Evolutionary conservation across 1,140 invertebrate species (phyloP).

Genomic region (Lethocerus indicus): DNA sequence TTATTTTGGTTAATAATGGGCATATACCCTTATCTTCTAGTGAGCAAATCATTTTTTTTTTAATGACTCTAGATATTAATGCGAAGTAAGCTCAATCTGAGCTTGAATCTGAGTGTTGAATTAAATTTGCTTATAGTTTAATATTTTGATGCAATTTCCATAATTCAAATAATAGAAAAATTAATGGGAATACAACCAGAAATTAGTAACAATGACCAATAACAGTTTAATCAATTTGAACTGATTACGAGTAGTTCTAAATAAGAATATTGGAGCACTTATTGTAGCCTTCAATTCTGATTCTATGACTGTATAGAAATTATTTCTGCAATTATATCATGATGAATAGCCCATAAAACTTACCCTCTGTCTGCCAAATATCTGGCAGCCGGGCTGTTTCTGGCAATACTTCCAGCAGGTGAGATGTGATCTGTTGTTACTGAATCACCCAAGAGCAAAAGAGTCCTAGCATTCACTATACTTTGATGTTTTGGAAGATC

Average conservation of each 20-base stretch:
- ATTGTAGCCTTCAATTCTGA: background rate
- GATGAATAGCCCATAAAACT: conserved; percentile 16
- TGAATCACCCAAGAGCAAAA: conserved; percentile 82
- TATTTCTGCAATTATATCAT: background rate
- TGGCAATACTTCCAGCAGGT: conserved; percentile 90
- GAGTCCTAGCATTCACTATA: conserved; percentile 51
- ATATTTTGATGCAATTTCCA: no score
- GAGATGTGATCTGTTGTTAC: conserved; percentile 98
- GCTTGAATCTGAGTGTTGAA: no score
- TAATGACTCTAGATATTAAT: no score
- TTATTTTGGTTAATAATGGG: no score
- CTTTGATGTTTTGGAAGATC: conserved; percentile 34
- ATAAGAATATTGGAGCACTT: background rate
- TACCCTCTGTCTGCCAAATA: conserved; percentile 63
- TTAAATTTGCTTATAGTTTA: no score
- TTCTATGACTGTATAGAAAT: background rate
- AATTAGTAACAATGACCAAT: background rate
- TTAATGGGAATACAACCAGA: background rate
- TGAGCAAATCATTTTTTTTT: no score
- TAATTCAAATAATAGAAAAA: no score
- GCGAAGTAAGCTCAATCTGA: no score
- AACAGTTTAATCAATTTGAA: background rate
- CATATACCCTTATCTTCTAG: no score
- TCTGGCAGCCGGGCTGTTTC: conserved; percentile 84
- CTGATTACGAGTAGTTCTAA: background rate